A percentile compares a stretch with the other conserved stretches of the same genome.
Conservation (phyloP, 2,797 vertebrate species). For the Erithacus rubecula region DNA sequence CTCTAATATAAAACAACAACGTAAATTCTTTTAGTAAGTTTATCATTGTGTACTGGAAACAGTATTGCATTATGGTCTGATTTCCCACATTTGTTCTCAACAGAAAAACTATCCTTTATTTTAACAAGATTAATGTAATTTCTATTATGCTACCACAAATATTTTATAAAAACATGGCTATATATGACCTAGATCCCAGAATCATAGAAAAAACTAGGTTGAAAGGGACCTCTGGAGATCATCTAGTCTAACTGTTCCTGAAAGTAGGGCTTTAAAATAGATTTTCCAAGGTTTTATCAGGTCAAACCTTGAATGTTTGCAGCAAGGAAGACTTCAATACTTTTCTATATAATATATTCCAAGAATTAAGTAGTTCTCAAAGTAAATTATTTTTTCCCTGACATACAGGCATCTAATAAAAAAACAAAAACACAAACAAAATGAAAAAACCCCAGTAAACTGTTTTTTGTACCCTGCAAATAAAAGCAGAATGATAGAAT, state of each 20-base stretch:
- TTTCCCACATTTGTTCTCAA: background rate
- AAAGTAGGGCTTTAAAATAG: background rate
- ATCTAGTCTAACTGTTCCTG: background rate
- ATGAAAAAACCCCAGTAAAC: background rate
- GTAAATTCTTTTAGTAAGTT: background rate
- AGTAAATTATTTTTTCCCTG: background rate
- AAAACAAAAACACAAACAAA: background rate
- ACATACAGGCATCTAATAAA: background rate
- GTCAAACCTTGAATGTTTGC: background rate
- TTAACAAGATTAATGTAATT: background rate
- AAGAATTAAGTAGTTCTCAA: background rate
- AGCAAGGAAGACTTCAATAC: background rate
- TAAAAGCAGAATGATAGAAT: background rate
- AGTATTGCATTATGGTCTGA: background rate
- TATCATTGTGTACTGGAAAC: background rate
- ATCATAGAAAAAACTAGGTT: background rate
- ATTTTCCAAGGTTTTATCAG: background rate
- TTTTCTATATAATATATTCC: background rate
- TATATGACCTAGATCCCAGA: background rate
- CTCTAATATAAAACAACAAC: background rate
- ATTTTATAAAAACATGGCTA: background rate
- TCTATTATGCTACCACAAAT: background rate
- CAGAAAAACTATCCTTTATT: background rate
- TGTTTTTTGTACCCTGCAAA: background rate
- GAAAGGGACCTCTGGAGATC: background rate